Evolutionary conservation across 2,888 invertebrate species (phyloP).

Genomic region (Psococerastis gibbosa): DNA sequence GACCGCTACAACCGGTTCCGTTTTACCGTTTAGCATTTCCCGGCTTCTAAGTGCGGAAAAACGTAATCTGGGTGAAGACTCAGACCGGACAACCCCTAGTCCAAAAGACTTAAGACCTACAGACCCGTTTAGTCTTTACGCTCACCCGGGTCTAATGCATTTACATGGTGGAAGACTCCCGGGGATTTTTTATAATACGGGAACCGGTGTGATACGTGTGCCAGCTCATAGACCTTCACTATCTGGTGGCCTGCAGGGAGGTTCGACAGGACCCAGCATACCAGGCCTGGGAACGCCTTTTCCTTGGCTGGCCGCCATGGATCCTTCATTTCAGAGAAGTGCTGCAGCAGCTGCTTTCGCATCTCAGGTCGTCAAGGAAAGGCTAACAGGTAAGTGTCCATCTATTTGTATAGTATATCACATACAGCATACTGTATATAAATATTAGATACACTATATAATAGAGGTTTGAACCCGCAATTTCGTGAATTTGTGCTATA

Average conservation of each 20-base stretch:
- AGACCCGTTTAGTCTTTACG: conserved; percentile 13
- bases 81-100: conserved; percentile 20
- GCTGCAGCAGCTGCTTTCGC: conserved; percentile 40
- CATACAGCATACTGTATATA: too few relatives aligned
- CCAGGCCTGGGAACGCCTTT: conserved; percentile 30
- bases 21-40: conserved; percentile 63
- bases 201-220: conserved; percentile 23
- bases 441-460: too few relatives aligned
- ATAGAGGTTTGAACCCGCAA: too few relatives aligned
- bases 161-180: conserved; percentile 12
- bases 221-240: conserved; percentile 42
- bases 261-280: background rate
- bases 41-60: conserved; percentile 43
- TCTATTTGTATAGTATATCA: conserved; percentile 1
- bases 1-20: conserved; percentile 27
- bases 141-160: conserved; percentile 15
- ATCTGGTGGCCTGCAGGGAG: conserved; percentile 6
- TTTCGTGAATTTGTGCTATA: too few relatives aligned
- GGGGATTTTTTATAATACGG: conserved; percentile 16
- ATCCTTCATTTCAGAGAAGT: conserved; percentile 28
- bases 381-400: conserved; percentile 50
- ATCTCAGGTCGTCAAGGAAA: conserved; percentile 64
- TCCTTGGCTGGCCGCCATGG: conserved; percentile 36
- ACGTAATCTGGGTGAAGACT: conserved; percentile 32
- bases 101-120: background rate